A percentile compares a stretch with the other conserved stretches of the same genome.
Evolutionary conservation across 2,113 vertebrate species (phyloP).

Genomic region (Galeopterus variegatus): DNA sequence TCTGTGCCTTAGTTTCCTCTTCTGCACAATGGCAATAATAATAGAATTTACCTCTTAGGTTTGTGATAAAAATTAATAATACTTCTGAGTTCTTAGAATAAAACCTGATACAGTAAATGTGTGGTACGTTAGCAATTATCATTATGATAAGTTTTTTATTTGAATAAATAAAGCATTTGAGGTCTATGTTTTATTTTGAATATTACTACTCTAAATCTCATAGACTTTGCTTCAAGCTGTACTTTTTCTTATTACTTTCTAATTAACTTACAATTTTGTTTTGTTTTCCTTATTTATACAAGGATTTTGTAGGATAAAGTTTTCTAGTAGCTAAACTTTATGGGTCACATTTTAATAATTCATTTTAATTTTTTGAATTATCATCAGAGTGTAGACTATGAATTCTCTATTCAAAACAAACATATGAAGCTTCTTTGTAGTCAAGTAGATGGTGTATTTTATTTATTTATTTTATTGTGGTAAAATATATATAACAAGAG

Average conservation of each 20-base stretch:
- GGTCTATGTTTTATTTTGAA: background rate
- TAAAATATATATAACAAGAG: too few relatives aligned
- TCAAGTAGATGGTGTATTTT: background rate
- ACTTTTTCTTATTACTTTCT: background rate
- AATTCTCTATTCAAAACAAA: background rate
- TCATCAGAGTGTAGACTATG: background rate
- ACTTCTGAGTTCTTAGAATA: background rate
- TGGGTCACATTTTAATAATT: background rate
- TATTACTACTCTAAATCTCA: background rate
- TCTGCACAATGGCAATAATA: background rate
- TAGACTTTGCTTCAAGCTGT: background rate
- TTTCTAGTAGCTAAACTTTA: background rate
- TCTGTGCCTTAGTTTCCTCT: background rate
- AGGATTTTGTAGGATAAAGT: background rate
- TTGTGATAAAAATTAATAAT: background rate
- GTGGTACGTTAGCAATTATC: background rate
- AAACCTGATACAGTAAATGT: background rate
- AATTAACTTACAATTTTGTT: background rate
- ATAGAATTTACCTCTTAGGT: background rate
- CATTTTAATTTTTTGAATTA: background rate
- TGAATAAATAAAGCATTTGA: background rate
- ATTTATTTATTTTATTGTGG: background rate
- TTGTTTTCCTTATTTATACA: background rate
- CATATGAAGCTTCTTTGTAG: background rate
- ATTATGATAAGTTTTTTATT: background rate